Evolutionary conservation across 2,888 invertebrate genomes (phyloP).

Genomic region (Liodrosophila aerea): DNA sequence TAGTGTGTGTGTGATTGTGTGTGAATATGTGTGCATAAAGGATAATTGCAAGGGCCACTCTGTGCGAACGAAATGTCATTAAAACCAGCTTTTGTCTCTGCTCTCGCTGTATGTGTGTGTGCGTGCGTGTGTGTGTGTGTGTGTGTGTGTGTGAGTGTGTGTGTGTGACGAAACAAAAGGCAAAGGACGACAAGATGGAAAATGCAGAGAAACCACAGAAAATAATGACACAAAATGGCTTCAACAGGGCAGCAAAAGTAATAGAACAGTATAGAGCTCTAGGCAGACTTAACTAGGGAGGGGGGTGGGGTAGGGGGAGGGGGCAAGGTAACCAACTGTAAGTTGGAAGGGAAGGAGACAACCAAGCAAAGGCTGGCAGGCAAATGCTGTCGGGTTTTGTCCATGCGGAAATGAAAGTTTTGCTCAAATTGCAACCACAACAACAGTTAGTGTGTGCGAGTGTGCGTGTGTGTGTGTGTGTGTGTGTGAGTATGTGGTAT

Average conservation of each 20-base stretch:
- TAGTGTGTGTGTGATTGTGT: conserved; percentile 6
- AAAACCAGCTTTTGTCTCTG: conserved; percentile 46
- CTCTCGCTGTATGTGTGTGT: conserved; percentile 10
- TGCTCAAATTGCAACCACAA: conserved; percentile 51
- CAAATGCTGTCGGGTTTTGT: conserved; percentile 13
- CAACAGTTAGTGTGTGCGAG: conserved; percentile 7
- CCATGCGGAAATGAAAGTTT: conserved; percentile 69
- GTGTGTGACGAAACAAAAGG: conserved; percentile 53
- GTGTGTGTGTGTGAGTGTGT: conserved; percentile 1
- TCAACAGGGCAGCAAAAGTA: conserved; percentile 42
- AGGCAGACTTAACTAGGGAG: not conserved
- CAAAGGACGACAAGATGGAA: conserved; percentile 52
- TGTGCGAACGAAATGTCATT: conserved; percentile 49
- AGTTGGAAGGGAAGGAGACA: not conserved
- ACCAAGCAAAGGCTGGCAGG: not conserved
- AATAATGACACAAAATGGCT: conserved; percentile 70
- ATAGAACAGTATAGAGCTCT: too few relatives aligned
- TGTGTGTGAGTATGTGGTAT: conserved; percentile 19
- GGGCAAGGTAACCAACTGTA: too few relatives aligned
- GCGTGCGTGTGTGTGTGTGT: conserved; percentile 12
- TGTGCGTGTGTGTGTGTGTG: conserved; percentile 13
- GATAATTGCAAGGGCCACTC: conserved; percentile 57
- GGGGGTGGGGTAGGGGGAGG: not conserved
- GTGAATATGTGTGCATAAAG: conserved; percentile 39
- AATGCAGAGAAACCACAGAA: conserved; percentile 69